Conservation (phyloP, 30 jellyfish, hydroid and myxozoan genomes). For the Pelagia noctiluca region DNA sequence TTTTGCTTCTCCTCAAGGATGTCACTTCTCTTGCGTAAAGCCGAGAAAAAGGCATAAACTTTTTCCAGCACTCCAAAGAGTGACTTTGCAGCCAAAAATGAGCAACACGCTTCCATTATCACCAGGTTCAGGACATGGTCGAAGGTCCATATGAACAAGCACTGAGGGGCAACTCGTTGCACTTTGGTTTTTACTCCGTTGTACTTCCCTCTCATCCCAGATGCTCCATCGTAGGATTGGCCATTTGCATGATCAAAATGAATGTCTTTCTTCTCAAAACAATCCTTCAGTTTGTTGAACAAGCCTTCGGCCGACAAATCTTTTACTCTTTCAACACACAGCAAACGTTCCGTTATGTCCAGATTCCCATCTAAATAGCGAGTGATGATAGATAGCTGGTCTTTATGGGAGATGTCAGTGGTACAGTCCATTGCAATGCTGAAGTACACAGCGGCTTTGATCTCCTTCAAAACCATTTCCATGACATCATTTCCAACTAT, state of each 20-base stretch:
- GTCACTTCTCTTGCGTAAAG: constrained; percentile 60
- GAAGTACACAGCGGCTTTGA: constrained; percentile 49
- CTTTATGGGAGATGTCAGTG: constrained; percentile 52
- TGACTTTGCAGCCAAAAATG: constrained; percentile 35
- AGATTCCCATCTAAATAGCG: constrained; percentile 44
- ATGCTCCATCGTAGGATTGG: constrained; percentile 71
- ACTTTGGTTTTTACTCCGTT: constrained; percentile 46
- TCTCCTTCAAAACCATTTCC: constrained; percentile 24
- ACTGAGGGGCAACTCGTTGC: constrained; percentile 66
- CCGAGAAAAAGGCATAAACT: constrained; percentile 46
- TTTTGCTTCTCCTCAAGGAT: constrained; percentile 58
- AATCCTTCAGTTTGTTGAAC: constrained; percentile 12
- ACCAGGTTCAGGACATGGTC: constrained; percentile 68
- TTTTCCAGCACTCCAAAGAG: constrained; percentile 63
- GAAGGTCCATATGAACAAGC: constrained; percentile 60
- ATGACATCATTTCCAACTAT: constrained; percentile 28
- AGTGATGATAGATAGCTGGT: constrained; percentile 60
- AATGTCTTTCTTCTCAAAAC: constrained; percentile 31
- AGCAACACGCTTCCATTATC: constrained; percentile 72
- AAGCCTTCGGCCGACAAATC: constrained; percentile 67
- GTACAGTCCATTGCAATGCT: constrained; percentile 69
- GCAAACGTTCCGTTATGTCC: constrained; percentile 39
- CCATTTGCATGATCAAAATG: constrained; percentile 51
- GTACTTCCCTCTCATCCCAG: constrained; percentile 62
- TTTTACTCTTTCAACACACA: constrained; percentile 54